These are phyloP conservation scores for Ectobius pallidus DNA, from an alignment of 2,888 invertebrate genomes.

Conservation along the genomic window DNA sequence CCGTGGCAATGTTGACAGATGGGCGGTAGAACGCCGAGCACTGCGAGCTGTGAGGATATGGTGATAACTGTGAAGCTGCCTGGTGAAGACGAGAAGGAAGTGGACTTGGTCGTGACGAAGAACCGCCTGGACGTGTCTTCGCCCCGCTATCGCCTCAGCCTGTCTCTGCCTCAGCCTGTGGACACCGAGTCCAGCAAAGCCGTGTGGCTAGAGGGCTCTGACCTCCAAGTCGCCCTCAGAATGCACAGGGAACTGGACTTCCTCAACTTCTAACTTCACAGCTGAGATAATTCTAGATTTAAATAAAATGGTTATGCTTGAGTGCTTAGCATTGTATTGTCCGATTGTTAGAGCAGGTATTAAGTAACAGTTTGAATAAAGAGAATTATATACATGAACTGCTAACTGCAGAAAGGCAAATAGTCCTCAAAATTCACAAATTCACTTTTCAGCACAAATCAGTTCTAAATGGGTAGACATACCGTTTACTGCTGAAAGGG, in stretches of 20 bases:
- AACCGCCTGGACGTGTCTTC: conserved; percentile 67
- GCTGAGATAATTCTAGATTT: too few species aligned
- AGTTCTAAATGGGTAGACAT: too few species aligned
- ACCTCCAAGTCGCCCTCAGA: conserved; percentile 72
- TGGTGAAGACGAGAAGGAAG: conserved; percentile 74
- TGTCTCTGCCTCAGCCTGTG: conserved; percentile 81
- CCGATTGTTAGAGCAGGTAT: too few species aligned
- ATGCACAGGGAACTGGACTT: conserved; percentile 83
- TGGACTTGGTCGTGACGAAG: conserved; percentile 68
- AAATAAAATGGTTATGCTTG: too few species aligned
- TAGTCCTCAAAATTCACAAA: too few species aligned
- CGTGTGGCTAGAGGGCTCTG: conserved; percentile 70
- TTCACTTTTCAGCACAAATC: too few species aligned
- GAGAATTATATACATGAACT: too few species aligned
- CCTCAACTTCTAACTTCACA: conserved; percentile 77
- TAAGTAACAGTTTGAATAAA: too few species aligned
- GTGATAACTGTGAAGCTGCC: conserved; percentile 78
- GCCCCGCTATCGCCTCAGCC: conserved; percentile 69
- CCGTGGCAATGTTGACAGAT: too few species aligned
- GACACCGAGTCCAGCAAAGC: conserved; percentile 83
- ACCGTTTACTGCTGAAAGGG: too few species aligned
- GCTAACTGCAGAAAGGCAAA: too few species aligned
- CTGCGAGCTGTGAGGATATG: conserved; percentile 88
- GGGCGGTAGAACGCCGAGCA: conserved; percentile 76
- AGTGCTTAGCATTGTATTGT: too few species aligned